Percentiles rank a stretch among this genome's conserved stretches.
Evolutionary conservation across 2,797 vertebrate genomes (phyloP).

Genomic region (Simalia tracyae): DNA sequence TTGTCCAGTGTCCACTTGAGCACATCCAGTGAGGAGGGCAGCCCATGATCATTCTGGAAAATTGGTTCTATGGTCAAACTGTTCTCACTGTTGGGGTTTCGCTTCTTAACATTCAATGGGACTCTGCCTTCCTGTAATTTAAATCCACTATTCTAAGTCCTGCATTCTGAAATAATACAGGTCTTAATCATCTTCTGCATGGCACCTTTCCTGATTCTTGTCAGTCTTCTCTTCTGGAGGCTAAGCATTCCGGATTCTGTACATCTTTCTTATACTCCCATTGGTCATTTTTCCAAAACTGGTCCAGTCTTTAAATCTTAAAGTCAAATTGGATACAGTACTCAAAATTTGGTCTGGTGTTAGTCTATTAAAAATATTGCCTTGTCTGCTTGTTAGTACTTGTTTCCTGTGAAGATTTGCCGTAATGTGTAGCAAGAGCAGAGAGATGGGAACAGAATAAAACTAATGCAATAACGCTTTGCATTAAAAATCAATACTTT

Average conservation of each 20-base stretch:
- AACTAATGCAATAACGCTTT: not conserved
- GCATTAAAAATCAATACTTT: not conserved
- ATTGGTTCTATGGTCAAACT: not conserved
- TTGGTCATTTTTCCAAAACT: not conserved
- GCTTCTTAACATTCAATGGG: not conserved
- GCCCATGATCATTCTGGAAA: not conserved
- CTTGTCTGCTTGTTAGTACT: not conserved
- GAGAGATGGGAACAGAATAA: not conserved
- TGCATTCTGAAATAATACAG: not conserved
- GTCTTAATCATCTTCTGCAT: not conserved
- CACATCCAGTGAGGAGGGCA: not conserved
- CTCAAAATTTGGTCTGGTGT: not conserved
- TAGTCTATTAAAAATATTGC: not conserved
- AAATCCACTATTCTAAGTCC: not conserved
- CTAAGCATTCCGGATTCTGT: not conserved
- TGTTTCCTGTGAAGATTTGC: not conserved
- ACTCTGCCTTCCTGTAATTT: not conserved
- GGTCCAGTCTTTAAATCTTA: not conserved
- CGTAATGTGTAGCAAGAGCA: not conserved
- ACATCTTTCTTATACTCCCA: not conserved
- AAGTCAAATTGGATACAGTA: not conserved
- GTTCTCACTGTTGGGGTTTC: not conserved
- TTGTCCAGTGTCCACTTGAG: not conserved
- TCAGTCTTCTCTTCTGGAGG: not conserved
- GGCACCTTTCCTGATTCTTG: not conserved